Evolutionary conservation across 2,888 invertebrate species (phyloP), one percentile per base, ranked within the genome.

Genomic region (Nowickia ferox): DNA sequence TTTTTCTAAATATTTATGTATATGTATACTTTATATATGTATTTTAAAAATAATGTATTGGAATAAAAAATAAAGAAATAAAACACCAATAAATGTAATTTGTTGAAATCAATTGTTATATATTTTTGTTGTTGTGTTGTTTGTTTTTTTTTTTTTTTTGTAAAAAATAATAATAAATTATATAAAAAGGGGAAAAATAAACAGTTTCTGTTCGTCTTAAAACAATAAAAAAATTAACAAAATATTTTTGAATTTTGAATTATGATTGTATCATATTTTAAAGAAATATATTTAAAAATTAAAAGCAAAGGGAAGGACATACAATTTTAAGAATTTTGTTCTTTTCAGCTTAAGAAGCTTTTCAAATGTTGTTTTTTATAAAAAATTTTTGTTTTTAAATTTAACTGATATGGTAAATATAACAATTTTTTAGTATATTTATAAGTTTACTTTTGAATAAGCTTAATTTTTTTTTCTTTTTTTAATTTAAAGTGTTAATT

Each of bases 181-280:
- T 30, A 63, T 46, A 74, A 65, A 59, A 59, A 11, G 17, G 10
- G 15, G 46, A 68, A 66, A 69, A 74, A 69, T 71, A 78, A 76
- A 75, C 72, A 84, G 69, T 83, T 69, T 81, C 63, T 51, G 55
- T 72, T 76, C 71, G 22, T 63, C 22, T 77, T 59, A 76, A 83
- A 83, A 83, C 51, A 76, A 83, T 74, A 86, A 79, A 76, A 78
- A 78, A 77, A 80, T 66, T 61, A 83, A 86, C 75, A 83, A 86
- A 80, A 78, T 30, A 15, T 17, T 46, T 17, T 57, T 6, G 13
- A 38, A 40, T 72, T 66, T 55, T 68, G 11, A 42, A 15, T 59
- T 72, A 76, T 85, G 82, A 85, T 85, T 85, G 66, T 19, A 85
- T 85, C 81, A 85, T 82, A 63, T 44, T 30, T 30, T 8, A 68